Percentiles rank a stretch among this genome's conserved stretches.
Conservation (phyloP, 2,888 invertebrate species). For the Cyclophora albipunctata region DNA sequence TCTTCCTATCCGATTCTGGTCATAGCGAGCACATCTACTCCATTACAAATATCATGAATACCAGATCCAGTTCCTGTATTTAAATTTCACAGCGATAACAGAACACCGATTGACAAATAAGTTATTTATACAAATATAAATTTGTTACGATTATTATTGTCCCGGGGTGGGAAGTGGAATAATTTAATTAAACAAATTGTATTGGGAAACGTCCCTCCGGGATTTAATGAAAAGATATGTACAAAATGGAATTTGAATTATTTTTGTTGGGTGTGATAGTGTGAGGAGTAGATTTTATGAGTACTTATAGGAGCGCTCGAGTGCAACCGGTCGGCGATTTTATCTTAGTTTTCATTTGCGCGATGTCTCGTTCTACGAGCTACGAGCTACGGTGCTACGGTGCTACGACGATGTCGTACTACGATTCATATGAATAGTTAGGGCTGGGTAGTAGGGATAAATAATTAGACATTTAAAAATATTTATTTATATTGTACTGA, state of each 20-base stretch:
- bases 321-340: conserved; percentile 24
- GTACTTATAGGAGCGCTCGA: neutral
- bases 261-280: no score
- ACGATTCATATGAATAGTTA: no score
- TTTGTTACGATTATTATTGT: neutral
- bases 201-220: neutral
- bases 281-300: no score
- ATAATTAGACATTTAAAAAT: no score
- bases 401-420: conserved; percentile 8
- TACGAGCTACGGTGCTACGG: conserved; percentile 1
- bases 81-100: neutral
- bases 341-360: conserved; percentile 35
- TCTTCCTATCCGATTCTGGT: no score
- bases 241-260: no score
- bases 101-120: neutral
- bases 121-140: neutral
- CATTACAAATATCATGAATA: neutral
- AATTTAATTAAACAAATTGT: neutral
- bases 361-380: conserved; percentile 16
- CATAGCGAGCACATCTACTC: neutral
- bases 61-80: neutral
- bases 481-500: no score
- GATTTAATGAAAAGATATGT: conserved; percentile 8
- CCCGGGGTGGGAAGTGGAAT: no score
- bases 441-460: no score